Conservation (phyloP, 1,140 invertebrate species). For the Leptoteleia sp. region DNA sequence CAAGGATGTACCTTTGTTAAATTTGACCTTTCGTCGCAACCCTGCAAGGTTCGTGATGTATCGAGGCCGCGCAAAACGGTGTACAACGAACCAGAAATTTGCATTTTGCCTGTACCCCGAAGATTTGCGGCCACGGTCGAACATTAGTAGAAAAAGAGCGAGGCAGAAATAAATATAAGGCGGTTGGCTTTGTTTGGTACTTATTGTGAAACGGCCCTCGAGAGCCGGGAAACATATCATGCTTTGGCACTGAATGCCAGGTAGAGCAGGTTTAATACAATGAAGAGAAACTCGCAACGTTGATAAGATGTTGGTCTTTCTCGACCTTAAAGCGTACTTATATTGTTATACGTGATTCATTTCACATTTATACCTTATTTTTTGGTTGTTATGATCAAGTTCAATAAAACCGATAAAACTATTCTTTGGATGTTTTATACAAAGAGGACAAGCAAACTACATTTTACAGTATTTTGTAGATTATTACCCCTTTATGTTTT, state of each 20-base stretch:
- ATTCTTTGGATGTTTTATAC: too few relatives aligned
- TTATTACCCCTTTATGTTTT: too few relatives aligned
- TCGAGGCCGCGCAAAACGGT: constrained; percentile 45
- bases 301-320: constrained; percentile 25
- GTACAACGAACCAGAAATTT: constrained; percentile 21
- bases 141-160: constrained; percentile 51
- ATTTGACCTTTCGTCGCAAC: constrained; percentile 13
- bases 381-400: not conserved
- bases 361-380: constrained; percentile 6
- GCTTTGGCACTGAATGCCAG: constrained; percentile 28
- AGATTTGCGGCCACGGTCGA: constrained; percentile 54
- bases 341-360: constrained; percentile 21
- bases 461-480: too few relatives aligned
- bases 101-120: constrained; percentile 22
- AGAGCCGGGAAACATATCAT: constrained; percentile 35
- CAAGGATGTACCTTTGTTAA: constrained; percentile 11
- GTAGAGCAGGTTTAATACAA: constrained; percentile 48
- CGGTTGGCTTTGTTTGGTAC: constrained; percentile 28
- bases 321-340: constrained; percentile 42
- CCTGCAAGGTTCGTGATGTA: constrained; percentile 31
- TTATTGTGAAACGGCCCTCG: constrained; percentile 51
- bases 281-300: constrained; percentile 30
- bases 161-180: constrained; percentile 36
- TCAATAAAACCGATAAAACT: not conserved
- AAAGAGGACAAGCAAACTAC: too few relatives aligned